Evolutionary conservation across 2,113 vertebrate species (phyloP).

Genomic region (Cardinalis cardinalis): DNA sequence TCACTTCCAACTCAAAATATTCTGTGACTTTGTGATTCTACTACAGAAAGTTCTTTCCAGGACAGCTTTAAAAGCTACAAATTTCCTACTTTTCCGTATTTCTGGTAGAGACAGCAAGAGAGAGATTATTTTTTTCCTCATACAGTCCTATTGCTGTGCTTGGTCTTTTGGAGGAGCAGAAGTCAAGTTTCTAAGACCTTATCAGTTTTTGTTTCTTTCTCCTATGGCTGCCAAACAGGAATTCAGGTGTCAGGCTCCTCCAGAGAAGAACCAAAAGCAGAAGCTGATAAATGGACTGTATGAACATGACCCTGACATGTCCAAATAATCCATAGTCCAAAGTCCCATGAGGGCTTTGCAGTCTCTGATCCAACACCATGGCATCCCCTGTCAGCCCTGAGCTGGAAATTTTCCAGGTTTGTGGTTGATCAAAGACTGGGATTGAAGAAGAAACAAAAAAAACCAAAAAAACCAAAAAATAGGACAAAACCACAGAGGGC

Average conservation of each 20-base stretch:
- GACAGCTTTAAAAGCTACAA: background rate
- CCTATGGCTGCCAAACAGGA: background rate
- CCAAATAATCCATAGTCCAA: background rate
- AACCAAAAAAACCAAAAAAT: background rate
- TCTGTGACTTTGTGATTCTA: background rate
- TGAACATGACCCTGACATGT: background rate
- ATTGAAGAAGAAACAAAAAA: background rate
- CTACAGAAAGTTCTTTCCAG: background rate
- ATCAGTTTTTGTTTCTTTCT: background rate
- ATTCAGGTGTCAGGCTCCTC: background rate
- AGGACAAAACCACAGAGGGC: background rate
- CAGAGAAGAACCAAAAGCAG: background rate
- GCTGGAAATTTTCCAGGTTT: background rate
- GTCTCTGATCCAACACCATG: background rate
- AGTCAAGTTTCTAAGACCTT: background rate
- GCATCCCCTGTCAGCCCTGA: background rate
- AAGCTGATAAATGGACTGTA: background rate
- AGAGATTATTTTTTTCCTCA: background rate
- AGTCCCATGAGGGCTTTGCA: background rate
- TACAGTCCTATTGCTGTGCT: background rate
- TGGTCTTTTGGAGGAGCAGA: background rate
- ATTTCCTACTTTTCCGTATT: background rate
- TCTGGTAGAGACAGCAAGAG: background rate
- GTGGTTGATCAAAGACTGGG: background rate
- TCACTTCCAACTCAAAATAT: background rate